phyloP scores from a whole-genome alignment of 1,140 invertebrate genomes.

The Fopius arisanus region DNA sequence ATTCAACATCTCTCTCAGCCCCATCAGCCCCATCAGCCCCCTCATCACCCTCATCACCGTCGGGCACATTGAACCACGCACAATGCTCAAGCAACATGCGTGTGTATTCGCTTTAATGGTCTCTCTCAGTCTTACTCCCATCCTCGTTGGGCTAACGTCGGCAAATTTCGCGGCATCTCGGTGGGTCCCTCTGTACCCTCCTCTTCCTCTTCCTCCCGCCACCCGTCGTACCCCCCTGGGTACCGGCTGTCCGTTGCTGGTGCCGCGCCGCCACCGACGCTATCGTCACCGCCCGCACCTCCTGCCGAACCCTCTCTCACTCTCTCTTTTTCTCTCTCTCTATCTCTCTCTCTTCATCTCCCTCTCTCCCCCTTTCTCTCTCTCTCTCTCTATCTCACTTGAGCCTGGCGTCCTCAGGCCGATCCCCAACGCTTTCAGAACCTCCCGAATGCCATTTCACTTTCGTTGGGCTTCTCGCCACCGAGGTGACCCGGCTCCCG shows the following conservation, averaged over 20 bases:
- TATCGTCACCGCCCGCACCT: not conserved
- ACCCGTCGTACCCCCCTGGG: not conserved
- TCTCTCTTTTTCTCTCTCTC: conserved; percentile 32
- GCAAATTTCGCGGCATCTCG: conserved; percentile 31
- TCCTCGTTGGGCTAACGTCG: conserved; percentile 14
- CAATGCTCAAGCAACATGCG: not conserved
- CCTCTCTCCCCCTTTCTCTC: conserved; percentile 39
- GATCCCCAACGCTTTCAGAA: conserved; percentile 48
- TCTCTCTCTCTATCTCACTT: conserved; percentile 16
- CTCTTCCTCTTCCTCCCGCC: conserved; percentile 27
- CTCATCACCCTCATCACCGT: not conserved
- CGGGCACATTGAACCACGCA: not conserved
- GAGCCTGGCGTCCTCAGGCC: conserved; percentile 47
- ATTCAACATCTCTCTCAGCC: not conserved
- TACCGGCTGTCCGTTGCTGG: not conserved
- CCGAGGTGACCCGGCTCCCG: conserved; percentile 57
- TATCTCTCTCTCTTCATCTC: conserved; percentile 14
- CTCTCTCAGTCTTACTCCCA: not conserved
- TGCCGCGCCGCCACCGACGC: not conserved
- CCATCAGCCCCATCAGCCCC: not conserved
- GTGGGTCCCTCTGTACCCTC: conserved; percentile 14
- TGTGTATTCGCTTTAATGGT: not conserved
- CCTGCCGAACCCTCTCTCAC: conserved; percentile 35
- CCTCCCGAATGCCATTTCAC: conserved; percentile 64
- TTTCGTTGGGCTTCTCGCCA: conserved; percentile 65